Percentiles rank a stretch among this genome's conserved stretches.
phyloP scores from a whole-genome alignment of 1,140 invertebrate species.

The Tribolium madens region DNA sequence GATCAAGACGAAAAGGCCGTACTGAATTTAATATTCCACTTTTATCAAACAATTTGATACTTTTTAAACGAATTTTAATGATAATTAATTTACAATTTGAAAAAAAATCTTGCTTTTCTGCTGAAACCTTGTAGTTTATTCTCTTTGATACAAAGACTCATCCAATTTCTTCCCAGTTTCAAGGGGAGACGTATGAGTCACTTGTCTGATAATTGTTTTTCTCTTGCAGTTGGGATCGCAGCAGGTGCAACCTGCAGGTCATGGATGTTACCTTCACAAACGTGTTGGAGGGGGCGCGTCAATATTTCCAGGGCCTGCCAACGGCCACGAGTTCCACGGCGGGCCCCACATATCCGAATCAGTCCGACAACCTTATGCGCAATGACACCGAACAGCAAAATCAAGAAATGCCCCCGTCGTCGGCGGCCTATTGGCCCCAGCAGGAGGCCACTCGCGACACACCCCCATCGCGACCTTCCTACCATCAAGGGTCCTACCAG shows the following conservation, averaged over 20 bases:
- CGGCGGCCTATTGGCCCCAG: constrained; percentile 44
- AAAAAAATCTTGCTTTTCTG: background rate
- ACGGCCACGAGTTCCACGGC: constrained; percentile 69
- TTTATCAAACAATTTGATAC: constrained; percentile 2
- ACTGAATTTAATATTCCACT: background rate
- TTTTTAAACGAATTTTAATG: too few relatives aligned
- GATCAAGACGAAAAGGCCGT: background rate
- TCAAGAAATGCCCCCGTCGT: constrained; percentile 26
- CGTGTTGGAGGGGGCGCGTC: constrained; percentile 82
- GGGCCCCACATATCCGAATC: constrained; percentile 57
- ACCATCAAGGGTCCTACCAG: constrained; percentile 44
- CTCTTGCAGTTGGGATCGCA: constrained; percentile 51
- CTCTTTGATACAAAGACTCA: background rate
- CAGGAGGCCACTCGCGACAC: constrained; percentile 50
- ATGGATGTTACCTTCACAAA: constrained; percentile 84
- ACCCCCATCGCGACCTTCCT: constrained; percentile 52
- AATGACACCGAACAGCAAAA: constrained; percentile 26
- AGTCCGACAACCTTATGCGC: background rate
- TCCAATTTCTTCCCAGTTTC: too few relatives aligned
- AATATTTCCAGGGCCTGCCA: constrained; percentile 83
- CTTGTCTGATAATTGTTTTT: background rate
- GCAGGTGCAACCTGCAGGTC: constrained; percentile 67
- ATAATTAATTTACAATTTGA: too few relatives aligned
- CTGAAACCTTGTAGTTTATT: background rate
- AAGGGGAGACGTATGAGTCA: too few relatives aligned